Evolutionary conservation across 2,797 vertebrate genomes (phyloP).

Genomic region (Etheostoma nigrum): DNA sequence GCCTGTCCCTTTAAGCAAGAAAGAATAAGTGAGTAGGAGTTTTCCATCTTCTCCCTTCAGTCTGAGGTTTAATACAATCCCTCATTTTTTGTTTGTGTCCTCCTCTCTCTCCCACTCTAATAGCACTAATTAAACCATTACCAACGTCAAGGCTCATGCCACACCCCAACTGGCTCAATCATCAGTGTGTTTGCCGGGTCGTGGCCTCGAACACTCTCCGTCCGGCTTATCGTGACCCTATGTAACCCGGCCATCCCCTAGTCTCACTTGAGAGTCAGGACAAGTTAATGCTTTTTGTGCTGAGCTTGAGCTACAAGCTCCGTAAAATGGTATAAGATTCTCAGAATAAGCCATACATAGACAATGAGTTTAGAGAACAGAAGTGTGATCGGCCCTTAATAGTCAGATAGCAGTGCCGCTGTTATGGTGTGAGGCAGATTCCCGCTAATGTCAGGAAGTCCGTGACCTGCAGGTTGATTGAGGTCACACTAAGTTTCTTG

Average conservation of each 20-base stretch:
- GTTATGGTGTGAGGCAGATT: slow-evolving; percentile 11
- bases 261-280: slow-evolving; percentile 60
- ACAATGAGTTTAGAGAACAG: slow-evolving; percentile 19
- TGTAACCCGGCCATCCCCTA: slow-evolving; percentile 47
- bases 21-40: slow-evolving; percentile 26
- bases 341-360: slow-evolving; percentile 31
- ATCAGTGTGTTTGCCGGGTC: slow-evolving; percentile 60
- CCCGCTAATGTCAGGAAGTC: slow-evolving; percentile 34
- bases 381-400: background rate
- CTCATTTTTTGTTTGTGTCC: slow-evolving; percentile 57
- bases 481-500: slow-evolving; percentile 29
- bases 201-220: slow-evolving; percentile 39
- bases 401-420: background rate
- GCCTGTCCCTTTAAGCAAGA: slow-evolving; percentile 37
- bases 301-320: slow-evolving; percentile 47
- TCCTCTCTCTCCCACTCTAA: slow-evolving; percentile 70
- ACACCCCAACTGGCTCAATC: slow-evolving; percentile 74
- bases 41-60: slow-evolving; percentile 37
- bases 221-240: slow-evolving; percentile 48
- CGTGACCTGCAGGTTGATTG: slow-evolving; percentile 6
- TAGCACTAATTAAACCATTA: slow-evolving; percentile 84
- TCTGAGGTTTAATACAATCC: slow-evolving; percentile 52
- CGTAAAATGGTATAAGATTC: slow-evolving; percentile 44
- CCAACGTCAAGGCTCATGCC: slow-evolving; percentile 74
- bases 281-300: slow-evolving; percentile 60